phyloP scores from a whole-genome alignment of 2,888 invertebrate genomes.

The Lasioglossum vierecki region DNA sequence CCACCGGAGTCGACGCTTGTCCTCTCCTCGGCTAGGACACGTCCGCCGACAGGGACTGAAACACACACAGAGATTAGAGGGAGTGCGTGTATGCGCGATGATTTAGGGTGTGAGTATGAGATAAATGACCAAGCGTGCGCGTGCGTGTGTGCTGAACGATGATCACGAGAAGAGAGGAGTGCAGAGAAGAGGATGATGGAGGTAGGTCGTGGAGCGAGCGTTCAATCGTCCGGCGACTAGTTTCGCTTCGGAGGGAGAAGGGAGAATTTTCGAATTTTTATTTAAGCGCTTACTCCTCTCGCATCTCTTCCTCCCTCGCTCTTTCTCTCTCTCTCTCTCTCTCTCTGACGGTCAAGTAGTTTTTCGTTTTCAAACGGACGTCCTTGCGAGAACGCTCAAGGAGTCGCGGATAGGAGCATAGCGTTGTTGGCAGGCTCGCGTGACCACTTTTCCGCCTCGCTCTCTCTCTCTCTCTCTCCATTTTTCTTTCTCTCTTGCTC shows the following conservation, averaged over 20 bases:
- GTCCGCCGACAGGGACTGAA: background rate
- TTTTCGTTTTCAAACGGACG: background rate
- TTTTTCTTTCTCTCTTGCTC: slow-evolving; percentile 43
- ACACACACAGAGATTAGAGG: background rate
- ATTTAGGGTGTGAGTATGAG: background rate
- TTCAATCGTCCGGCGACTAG: background rate
- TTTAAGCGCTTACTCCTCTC: slow-evolving; percentile 9
- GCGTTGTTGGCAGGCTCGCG: slow-evolving; percentile 18
- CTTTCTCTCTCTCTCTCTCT: background rate
- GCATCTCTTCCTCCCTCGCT: background rate
- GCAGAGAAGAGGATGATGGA: slow-evolving; percentile 12
- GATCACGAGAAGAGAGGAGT: background rate
- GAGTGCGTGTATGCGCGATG: background rate
- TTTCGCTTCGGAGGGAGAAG: background rate
- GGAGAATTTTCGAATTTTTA: slow-evolving; percentile 1
- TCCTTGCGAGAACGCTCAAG: slow-evolving; percentile 22
- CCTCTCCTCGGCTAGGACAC: background rate
- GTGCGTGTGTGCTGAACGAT: slow-evolving; percentile 24
- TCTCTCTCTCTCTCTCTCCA: slow-evolving; percentile 32
- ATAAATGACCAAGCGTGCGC: slow-evolving; percentile 7
- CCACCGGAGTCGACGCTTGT: background rate
- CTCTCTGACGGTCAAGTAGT: background rate
- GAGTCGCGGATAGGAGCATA: background rate
- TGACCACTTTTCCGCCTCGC: slow-evolving; percentile 17
- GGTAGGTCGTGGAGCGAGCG: background rate